Conservation (phyloP, 1,140 invertebrate genomes). For the Drosophila suzukii region DNA sequence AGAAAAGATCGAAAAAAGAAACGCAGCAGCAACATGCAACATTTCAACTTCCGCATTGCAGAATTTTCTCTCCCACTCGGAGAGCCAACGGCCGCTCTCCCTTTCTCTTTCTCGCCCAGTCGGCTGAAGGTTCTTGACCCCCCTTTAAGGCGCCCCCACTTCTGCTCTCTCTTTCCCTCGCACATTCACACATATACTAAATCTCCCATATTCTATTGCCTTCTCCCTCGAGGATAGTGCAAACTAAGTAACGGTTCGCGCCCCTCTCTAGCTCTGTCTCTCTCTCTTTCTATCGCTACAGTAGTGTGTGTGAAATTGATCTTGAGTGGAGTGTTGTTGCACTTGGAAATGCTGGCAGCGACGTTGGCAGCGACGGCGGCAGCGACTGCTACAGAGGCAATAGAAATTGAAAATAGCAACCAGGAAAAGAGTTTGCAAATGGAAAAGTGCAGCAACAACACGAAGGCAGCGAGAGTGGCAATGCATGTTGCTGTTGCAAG, state of each 20-base stretch:
- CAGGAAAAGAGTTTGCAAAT: slow-evolving; percentile 76
- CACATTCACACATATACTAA: not conserved
- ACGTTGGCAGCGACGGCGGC: slow-evolving; percentile 4
- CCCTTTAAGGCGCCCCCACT: slow-evolving; percentile 48
- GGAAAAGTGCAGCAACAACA: slow-evolving; percentile 64
- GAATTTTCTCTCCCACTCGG: slow-evolving; percentile 34
- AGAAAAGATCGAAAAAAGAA: slow-evolving; percentile 34
- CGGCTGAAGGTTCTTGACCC: slow-evolving; percentile 67
- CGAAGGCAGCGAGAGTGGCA: slow-evolving; percentile 61
- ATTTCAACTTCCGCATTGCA: slow-evolving; percentile 75
- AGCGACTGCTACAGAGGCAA: slow-evolving; percentile 53
- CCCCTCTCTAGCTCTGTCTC: slow-evolving; percentile 60
- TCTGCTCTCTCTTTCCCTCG: slow-evolving; percentile 4
- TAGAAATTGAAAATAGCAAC: slow-evolving; percentile 83
- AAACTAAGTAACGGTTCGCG: slow-evolving; percentile 47
- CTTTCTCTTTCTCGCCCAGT: slow-evolving; percentile 6
- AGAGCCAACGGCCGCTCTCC: not conserved
- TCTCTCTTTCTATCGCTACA: slow-evolving; percentile 23
- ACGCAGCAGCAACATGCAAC: slow-evolving; percentile 42
- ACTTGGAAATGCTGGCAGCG: slow-evolving; percentile 36
- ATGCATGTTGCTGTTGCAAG: slow-evolving; percentile 54
- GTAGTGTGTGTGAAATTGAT: slow-evolving; percentile 78
- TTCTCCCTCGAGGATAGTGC: slow-evolving; percentile 51
- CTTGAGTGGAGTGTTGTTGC: slow-evolving; percentile 56
- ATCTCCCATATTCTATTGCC: slow-evolving; percentile 45